Evolutionary conservation across 2,113 vertebrate species (phyloP), one percentile per base, ranked within the genome.

Genomic region (Seriola quinqueradiata): DNA sequence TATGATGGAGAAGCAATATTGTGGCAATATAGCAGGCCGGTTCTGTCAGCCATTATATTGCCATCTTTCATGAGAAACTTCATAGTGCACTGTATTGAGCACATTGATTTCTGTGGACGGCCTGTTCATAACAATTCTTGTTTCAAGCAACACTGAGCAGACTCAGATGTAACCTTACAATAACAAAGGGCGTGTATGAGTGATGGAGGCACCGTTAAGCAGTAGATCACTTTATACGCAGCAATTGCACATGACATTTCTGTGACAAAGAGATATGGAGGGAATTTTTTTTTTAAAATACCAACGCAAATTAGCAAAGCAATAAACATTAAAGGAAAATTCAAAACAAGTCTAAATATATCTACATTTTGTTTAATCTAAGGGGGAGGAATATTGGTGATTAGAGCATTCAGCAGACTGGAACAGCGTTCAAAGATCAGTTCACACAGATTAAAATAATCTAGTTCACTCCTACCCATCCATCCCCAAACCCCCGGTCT

Each of bases 1-100:
- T 83, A 87, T 75, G 85, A 91, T 52, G 16, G 72, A 87, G 77
- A 76, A 80, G 87, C 77, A 88, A 75, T 88, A 84, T 68, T 65
- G 79, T 75, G 57, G 59, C 73, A 72, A 64, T 75, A 77, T 69
- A 58, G 57, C 70, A 13, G 77, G 67, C n/a, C 60, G 48, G 23
- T 59, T 81, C 66, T 82, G 46, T 75, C 69, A 36, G 40, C 38
- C 40, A 40, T 81, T 89, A 82, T 72, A 23, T 69, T 61, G 82
- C 64, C 50, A 82, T 88, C 85, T 71, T 57, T 88, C 83, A 74
- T 44, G 57, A 84, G 82, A 63, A 75, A 44, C 67, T 73, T 85
- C 59, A 83, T 34, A n/a, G 36, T 12, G 40, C 25, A 5, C 21
- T 52, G n/a, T 23, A 81, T 68, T 63, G 69, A 78, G 72, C 36